Evolutionary conservation across 2,113 vertebrate genomes (phyloP).

Genomic region (Ceyx cyanopectus): DNA sequence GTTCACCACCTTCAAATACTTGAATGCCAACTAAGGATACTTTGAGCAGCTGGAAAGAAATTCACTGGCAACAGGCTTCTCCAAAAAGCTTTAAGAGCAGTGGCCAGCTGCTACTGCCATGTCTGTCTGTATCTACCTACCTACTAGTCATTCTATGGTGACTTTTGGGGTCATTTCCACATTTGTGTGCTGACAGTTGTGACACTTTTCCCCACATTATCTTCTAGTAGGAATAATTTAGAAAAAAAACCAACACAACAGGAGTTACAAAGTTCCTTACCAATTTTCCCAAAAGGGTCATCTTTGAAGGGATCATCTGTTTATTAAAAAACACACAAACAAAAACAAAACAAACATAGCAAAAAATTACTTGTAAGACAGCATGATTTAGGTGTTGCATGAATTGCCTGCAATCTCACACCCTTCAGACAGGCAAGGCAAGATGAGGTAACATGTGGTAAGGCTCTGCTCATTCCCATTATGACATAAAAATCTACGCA

Average conservation of each 20-base stretch:
- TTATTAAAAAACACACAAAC: background rate
- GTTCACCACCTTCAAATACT: background rate
- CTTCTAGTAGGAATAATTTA: background rate
- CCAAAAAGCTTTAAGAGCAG: background rate
- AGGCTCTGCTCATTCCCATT: background rate
- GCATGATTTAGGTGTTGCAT: background rate
- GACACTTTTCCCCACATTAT: background rate
- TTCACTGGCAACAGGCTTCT: background rate
- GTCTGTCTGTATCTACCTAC: background rate
- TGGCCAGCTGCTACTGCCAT: background rate
- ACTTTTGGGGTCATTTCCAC: background rate
- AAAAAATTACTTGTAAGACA: background rate
- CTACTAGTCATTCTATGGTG: too few relatives aligned
- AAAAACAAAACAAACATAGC: background rate
- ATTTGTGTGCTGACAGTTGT: background rate
- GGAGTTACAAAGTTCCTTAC: conserved; percentile 70
- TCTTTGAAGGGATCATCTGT: conserved; percentile 95
- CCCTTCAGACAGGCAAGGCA: background rate
- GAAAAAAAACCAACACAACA: background rate
- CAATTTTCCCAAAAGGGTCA: conserved; percentile 95
- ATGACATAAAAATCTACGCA: background rate
- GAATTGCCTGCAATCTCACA: background rate
- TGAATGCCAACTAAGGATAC: background rate
- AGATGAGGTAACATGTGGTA: background rate
- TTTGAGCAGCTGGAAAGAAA: background rate